phyloP scores from a whole-genome alignment of 2,797 vertebrate genomes.

The Gobio occitaniae region DNA sequence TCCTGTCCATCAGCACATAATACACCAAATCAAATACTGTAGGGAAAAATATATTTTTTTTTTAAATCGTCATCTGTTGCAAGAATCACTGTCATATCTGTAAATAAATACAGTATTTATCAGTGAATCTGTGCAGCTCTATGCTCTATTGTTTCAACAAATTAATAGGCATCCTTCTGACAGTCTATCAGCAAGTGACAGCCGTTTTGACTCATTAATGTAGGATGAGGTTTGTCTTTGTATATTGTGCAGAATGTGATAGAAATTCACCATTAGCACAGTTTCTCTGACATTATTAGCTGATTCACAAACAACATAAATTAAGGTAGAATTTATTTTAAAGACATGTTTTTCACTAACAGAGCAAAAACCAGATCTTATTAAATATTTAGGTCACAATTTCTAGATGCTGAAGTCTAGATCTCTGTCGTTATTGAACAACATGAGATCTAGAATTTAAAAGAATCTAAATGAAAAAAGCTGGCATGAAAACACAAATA shows the following conservation, averaged over 20 bases:
- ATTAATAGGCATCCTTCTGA: slow-evolving; percentile 23
- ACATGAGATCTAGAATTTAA: neutral
- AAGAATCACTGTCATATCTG: neutral
- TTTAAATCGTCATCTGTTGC: neutral
- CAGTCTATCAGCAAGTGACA: slow-evolving; percentile 13
- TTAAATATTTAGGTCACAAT: neutral
- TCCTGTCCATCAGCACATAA: slow-evolving; percentile 46
- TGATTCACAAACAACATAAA: neutral
- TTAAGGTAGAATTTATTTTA: neutral
- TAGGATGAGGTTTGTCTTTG: slow-evolving; percentile 12
- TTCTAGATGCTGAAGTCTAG: neutral
- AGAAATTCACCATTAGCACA: neutral
- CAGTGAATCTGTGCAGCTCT: neutral
- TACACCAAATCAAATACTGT: slow-evolving; percentile 23
- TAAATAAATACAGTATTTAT: neutral
- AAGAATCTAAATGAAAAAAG: neutral
- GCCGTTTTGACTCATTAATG: slow-evolving; percentile 14
- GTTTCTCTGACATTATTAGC: neutral
- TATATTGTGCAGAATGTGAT: neutral
- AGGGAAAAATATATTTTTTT: neutral
- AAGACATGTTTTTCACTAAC: neutral
- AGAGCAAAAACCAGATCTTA: neutral
- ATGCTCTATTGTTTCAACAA: slow-evolving; percentile 29
- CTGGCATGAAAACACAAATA: neutral
- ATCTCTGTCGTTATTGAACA: neutral